Conservation (phyloP, 2,888 invertebrate genomes). For the Parapristionchus giblindavisi region DNA sequence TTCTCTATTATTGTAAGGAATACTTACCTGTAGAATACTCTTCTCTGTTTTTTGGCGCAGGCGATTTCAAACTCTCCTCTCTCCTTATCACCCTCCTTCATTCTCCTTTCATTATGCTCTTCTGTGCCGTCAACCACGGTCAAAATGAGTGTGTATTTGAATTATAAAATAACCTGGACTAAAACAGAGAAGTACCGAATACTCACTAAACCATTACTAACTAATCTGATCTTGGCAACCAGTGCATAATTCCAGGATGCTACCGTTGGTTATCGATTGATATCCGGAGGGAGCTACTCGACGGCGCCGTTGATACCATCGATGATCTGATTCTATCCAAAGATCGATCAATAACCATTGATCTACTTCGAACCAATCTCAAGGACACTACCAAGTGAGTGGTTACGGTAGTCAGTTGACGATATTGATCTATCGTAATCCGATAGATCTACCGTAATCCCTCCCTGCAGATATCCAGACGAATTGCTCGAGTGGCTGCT, state of each 20-base stretch:
- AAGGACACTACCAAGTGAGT: constrained; percentile 17
- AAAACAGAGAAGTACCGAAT: too few species aligned
- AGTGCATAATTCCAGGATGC: constrained; percentile 3
- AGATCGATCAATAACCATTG: constrained; percentile 9
- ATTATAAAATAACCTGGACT: too few species aligned
- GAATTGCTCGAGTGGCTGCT: constrained; percentile 33
- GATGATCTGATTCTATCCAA: constrained; percentile 10
- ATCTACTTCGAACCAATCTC: background rate
- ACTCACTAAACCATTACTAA: too few species aligned
- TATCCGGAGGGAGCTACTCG: background rate
- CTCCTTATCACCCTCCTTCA: too few species aligned
- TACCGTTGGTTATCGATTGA: constrained; percentile 19
- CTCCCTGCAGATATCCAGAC: constrained; percentile 1
- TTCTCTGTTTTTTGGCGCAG: too few species aligned
- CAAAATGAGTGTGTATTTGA: too few species aligned
- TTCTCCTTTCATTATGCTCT: too few species aligned
- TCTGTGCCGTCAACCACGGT: too few species aligned
- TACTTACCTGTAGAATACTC: too few species aligned
- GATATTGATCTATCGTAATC: background rate
- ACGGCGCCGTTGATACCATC: constrained; percentile 17
- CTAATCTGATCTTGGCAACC: background rate
- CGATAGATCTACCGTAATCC: background rate
- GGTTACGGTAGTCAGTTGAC: too few species aligned
- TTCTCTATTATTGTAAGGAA: too few species aligned
- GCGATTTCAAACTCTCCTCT: too few species aligned